These are phyloP conservation scores for Stegodyphus dumicola DNA, from an alignment of 1,140 invertebrate genomes.

Conservation along the genomic window DNA sequence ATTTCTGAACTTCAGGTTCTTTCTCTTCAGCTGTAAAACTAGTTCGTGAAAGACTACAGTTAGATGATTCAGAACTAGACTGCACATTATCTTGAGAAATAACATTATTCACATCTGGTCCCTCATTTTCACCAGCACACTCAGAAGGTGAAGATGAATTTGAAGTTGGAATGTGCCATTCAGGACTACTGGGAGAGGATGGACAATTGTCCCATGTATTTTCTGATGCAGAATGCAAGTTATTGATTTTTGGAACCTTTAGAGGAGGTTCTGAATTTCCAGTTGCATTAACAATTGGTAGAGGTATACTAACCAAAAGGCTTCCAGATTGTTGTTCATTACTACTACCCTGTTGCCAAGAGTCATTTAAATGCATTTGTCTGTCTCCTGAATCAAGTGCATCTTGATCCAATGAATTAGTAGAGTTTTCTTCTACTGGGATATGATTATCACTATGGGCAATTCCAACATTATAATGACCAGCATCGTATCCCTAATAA, in stretches of 20 bases:
- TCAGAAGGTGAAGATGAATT: constrained; percentile 37
- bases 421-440: constrained; percentile 9
- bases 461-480: not conserved
- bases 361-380: not conserved
- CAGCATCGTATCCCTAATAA: not conserved
- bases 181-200: constrained; percentile 34
- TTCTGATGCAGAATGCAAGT: constrained; percentile 4
- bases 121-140: constrained; percentile 13
- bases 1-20: not conserved
- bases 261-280: constrained; percentile 22
- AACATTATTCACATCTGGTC: not conserved
- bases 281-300: not conserved
- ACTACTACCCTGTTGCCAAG: constrained; percentile 2
- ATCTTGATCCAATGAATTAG: constrained; percentile 8
- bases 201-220: constrained; percentile 31
- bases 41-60: constrained; percentile 12
- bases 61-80: constrained; percentile 33
- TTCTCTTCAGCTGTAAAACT: constrained; percentile 11
- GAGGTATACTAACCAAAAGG: not conserved
- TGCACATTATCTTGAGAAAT: constrained; percentile 6
- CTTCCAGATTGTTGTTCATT: constrained; percentile 4
- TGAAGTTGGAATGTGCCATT: constrained; percentile 43
- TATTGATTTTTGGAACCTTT: constrained; percentile 36
- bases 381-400: not conserved
- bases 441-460: not conserved